Percentiles rank a stretch among this genome's conserved stretches.
Evolutionary conservation across 2,797 vertebrate genomes (phyloP).

Genomic region (Clarias laeviceps): DNA sequence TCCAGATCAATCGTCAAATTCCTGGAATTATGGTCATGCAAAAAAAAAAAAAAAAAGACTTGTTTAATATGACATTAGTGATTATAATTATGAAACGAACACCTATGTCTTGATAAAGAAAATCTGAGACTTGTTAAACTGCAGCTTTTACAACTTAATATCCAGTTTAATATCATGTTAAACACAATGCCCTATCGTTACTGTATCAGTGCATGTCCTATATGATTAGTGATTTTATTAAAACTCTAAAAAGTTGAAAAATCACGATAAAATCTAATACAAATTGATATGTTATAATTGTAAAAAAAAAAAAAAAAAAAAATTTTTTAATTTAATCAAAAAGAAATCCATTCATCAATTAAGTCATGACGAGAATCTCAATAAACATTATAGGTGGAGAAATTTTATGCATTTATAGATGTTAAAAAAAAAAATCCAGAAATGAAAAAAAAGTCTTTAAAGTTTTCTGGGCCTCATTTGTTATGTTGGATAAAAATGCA

Average conservation of each 20-base stretch:
- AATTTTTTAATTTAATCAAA: no score
- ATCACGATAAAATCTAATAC: not conserved
- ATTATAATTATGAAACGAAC: not conserved
- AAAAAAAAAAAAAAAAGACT: no score
- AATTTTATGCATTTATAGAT: not conserved
- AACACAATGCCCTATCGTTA: not conserved
- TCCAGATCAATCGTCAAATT: slow-evolving; percentile 7
- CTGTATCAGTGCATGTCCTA: not conserved
- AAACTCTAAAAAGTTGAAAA: not conserved
- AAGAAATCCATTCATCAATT: not conserved
- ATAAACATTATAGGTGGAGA: not conserved
- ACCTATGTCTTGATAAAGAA: not conserved
- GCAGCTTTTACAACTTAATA: not conserved
- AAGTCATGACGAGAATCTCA: not conserved
- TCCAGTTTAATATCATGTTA: not conserved
- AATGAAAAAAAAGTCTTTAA: not conserved
- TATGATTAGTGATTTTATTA: not conserved
- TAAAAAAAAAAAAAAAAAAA: not conserved
- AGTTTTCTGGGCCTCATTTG: not conserved
- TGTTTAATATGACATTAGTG: not conserved
- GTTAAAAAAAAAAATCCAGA: not conserved
- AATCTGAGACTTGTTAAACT: not conserved
- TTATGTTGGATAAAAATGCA: not conserved
- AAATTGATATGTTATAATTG: not conserved
- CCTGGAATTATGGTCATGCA: not conserved